A percentile compares a stretch with the other conserved stretches of the same genome.
phyloP scores from a whole-genome alignment of 2,113 vertebrate species.

The Fregata magnificens region DNA sequence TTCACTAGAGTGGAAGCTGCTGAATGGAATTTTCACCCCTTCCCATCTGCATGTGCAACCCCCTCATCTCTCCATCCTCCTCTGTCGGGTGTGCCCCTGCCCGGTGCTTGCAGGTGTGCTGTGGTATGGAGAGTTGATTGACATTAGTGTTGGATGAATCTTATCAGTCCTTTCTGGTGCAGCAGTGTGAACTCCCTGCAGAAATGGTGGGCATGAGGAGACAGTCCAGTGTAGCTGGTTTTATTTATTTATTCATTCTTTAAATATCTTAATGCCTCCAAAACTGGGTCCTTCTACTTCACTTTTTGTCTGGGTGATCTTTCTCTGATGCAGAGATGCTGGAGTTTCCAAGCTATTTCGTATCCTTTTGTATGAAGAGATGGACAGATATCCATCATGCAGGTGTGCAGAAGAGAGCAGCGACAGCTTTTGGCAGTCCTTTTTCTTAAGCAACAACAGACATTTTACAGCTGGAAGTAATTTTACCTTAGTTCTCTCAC shows the following conservation, averaged over 20 bases:
- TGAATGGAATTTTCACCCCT: neutral
- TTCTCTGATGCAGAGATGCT: neutral
- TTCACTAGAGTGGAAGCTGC: neutral
- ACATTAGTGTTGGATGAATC: too few relatives aligned
- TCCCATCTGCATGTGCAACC: too few relatives aligned
- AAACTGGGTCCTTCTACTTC: neutral
- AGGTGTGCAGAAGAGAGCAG: neutral
- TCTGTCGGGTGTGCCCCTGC: neutral
- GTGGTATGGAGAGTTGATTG: neutral
- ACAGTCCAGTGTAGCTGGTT: neutral
- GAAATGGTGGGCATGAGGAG: neutral
- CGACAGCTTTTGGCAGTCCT: neutral
- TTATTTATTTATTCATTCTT: neutral
- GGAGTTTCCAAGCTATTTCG: neutral
- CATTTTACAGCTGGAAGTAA: neutral
- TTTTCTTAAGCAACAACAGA: neutral
- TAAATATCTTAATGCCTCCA: neutral
- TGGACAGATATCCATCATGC: neutral
- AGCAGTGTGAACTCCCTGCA: neutral
- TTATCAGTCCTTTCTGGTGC: neutral
- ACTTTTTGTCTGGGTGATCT: neutral
- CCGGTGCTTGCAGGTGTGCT: neutral
- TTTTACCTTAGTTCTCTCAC: neutral
- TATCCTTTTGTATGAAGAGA: neutral
- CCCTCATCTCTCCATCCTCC: too few relatives aligned